These are phyloP conservation scores for Subacronicta megacephala DNA, from an alignment of 2,888 invertebrate species.

Conservation along the genomic window DNA sequence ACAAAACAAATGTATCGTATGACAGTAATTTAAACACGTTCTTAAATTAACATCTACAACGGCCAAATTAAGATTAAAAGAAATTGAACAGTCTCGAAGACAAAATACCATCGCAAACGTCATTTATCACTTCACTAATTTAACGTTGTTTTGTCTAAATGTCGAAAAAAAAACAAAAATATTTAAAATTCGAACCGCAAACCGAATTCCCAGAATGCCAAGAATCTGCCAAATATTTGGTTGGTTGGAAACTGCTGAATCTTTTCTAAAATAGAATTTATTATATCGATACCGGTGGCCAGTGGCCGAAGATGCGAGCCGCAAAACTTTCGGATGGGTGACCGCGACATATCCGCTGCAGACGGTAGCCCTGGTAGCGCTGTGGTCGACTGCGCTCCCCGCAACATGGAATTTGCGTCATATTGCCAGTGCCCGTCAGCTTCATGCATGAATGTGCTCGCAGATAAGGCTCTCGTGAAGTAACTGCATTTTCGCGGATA, in stretches of 20 bases:
- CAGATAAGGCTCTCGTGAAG: conserved; percentile 27
- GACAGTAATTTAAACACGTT: conserved; percentile 34
- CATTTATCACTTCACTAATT: conserved; percentile 51
- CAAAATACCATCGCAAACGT: conserved; percentile 34
- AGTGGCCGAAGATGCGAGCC: conserved; percentile 63
- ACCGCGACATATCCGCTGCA: conserved; percentile 59
- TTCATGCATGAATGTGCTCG: conserved; percentile 47
- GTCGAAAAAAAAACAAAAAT: conserved; percentile 40
- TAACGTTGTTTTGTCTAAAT: conserved; percentile 56
- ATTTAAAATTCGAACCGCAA: conserved; percentile 35
- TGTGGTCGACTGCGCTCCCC: conserved; percentile 51
- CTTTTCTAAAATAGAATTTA: conserved; percentile 57
- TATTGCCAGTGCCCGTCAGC: conserved; percentile 37
- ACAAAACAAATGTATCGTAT: conserved; percentile 33
- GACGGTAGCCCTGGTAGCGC: conserved; percentile 43
- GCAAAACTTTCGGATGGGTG: conserved; percentile 51
- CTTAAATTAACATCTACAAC: conserved; percentile 36
- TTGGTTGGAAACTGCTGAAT: conserved; percentile 44
- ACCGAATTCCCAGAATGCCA: conserved; percentile 52
- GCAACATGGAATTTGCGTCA: conserved; percentile 52
- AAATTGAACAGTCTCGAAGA: conserved; percentile 34
- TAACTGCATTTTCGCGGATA: conserved; percentile 41
- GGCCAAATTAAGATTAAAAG: conserved; percentile 41
- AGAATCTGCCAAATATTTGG: conserved; percentile 60
- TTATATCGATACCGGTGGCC: conserved; percentile 48